Percentiles rank a stretch among this genome's conserved stretches.
Evolutionary conservation across 2,888 invertebrate species (phyloP).

Genomic region (Thecocarcelia acutangulata): DNA sequence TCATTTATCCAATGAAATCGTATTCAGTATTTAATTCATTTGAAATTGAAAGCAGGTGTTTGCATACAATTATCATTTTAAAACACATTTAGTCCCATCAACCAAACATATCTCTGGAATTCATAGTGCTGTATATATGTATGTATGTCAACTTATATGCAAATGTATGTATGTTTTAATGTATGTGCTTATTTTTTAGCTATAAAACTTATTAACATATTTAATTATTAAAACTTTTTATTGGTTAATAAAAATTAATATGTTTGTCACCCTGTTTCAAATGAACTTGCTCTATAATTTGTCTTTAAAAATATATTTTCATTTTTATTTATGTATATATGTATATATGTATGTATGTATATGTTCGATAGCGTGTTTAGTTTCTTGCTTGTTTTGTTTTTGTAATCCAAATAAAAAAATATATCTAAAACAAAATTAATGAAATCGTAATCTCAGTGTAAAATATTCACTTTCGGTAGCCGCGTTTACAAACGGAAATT

Average conservation of each 20-base stretch:
- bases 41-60: conserved; percentile 42
- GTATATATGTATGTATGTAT: not conserved
- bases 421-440: not conserved
- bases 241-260: not conserved
- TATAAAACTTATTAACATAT: no score
- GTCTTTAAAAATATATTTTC: conserved; percentile 2
- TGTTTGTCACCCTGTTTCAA: not conserved
- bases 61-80: conserved; percentile 40
- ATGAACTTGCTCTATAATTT: not conserved
- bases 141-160: not conserved
- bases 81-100: not conserved
- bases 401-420: not conserved
- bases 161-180: not conserved
- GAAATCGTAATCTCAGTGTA: not conserved
- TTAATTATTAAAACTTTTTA: no score
- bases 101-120: no score
- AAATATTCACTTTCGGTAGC: conserved; percentile 5
- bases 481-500: conserved; percentile 61
- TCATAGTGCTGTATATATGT: not conserved
- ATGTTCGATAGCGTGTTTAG: no score
- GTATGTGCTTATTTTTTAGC: not conserved
- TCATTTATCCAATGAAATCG: conserved; percentile 10
- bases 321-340: not conserved
- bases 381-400: not conserved
- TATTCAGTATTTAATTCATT: conserved; percentile 1